Evolutionary conservation across 2,888 invertebrate species (phyloP), one percentile per base, ranked within the genome.

Genomic region (Drosophila mercatorum): DNA sequence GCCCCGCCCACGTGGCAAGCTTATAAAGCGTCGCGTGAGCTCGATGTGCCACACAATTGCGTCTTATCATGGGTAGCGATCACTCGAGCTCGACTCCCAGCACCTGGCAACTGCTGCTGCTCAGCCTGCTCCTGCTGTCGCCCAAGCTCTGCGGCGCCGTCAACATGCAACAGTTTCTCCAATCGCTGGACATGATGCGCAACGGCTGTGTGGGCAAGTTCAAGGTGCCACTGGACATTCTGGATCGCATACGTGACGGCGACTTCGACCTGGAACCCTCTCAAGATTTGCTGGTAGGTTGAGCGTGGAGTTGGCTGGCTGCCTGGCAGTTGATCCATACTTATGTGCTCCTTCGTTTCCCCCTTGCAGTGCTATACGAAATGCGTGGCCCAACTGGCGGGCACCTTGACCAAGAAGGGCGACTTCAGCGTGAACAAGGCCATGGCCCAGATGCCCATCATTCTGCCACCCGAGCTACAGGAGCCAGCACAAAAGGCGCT

Each of bases 131-230:
- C 40, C 53, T 81, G 2, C 31, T 49, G 5, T 17, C 69, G 47
- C 68, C 72, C 11, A 28, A 46, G 10, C 44, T 64, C n/a, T 59
- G 68, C 17, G 12, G 6, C 7, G 57, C 49, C 7, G 77, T 84
- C 14, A 82, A 65, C 22, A 91, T 90, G 91, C 90, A 92, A 77
- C 92, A 92, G 71, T 91, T 92, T 46, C 75, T 90, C 2, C 79
- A 88, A 38, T 91, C 92, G 4, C 73, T 92, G 78, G 91, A 92
- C 55, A 91, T 91, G 91, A 90, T 92, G 89, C 90, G 92, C 40
- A 90, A 88, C 34, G 91, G 91, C 17, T 92, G 92, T 75, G 69
- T 83, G 12, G 89, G 85, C 22, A 92, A 92, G 55, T 91, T 90
- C 47, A 92, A 92, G 80, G 68, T 92, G 5, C 62, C 88, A 0